These are phyloP conservation scores for Trematomus bernacchii DNA, from an alignment of 2,797 vertebrate species.

Conservation along the genomic window DNA sequence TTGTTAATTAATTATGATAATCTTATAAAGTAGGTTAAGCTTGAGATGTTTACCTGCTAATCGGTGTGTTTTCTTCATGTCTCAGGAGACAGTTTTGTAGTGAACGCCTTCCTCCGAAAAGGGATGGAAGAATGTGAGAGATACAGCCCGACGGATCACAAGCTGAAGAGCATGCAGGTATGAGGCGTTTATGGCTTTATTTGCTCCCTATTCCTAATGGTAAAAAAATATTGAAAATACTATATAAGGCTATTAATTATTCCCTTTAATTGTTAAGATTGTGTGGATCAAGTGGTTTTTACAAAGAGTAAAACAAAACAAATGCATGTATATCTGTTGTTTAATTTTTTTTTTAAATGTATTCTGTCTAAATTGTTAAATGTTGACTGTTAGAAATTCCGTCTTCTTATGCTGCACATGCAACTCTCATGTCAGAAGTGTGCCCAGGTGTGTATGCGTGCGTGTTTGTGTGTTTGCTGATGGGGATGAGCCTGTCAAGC, in stretches of 20 bases:
- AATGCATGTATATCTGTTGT: background rate
- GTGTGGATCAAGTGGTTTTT: background rate
- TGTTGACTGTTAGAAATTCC: background rate
- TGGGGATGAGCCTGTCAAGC: conserved; percentile 43
- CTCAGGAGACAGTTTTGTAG: conserved; percentile 89
- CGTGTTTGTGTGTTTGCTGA: conserved; percentile 40
- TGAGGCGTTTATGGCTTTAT: background rate
- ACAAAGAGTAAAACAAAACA: background rate
- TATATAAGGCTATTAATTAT: background rate
- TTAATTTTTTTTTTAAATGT: no score
- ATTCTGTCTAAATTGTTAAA: background rate
- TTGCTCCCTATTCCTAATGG: no score
- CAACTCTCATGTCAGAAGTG: background rate
- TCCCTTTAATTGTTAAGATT: background rate
- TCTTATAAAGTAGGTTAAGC: background rate
- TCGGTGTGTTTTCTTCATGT: conserved; percentile 18
- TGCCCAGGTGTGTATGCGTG: conserved; percentile 7
- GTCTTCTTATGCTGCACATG: background rate
- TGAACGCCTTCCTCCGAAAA: conserved; percentile 83
- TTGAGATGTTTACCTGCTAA: conserved; percentile 5
- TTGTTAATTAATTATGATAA: background rate
- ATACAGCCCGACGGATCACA: conserved; percentile 77
- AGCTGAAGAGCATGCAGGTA: conserved; percentile 85
- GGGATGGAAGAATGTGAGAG: conserved; percentile 86
- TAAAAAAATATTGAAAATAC: background rate